Percentiles rank a stretch among this genome's conserved stretches.
phyloP scores from a whole-genome alignment of 1,140 invertebrate species.

The Chionoecetes opilio region DNA sequence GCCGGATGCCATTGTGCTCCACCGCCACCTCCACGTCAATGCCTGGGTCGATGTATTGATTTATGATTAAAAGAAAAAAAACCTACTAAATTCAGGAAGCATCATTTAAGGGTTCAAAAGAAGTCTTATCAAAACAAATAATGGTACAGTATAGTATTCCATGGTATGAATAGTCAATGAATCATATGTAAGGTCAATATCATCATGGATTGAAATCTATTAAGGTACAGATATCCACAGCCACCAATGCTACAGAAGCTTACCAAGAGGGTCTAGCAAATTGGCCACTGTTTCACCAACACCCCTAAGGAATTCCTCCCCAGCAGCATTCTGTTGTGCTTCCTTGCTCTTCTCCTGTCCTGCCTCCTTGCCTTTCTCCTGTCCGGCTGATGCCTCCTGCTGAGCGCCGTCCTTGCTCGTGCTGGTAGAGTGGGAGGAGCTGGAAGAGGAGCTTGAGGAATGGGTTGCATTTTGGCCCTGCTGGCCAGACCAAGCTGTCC shows the following conservation, averaged over 20 bases:
- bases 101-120: too few species aligned
- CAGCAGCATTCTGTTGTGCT: neutral
- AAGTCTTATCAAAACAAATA: too few species aligned
- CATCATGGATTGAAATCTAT: neutral
- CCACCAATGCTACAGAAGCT: neutral
- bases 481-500: slow-evolving; percentile 74
- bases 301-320: slow-evolving; percentile 62
- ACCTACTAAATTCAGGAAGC: too few species aligned
- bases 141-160: too few species aligned
- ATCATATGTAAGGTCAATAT: neutral
- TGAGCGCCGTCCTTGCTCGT: slow-evolving; percentile 17
- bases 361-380: neutral
- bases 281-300: slow-evolving; percentile 71
- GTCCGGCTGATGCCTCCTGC: neutral
- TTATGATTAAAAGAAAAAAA: neutral
- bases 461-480: neutral
- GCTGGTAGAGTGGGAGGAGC: neutral
- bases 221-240: neutral
- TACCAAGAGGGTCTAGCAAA: slow-evolving; percentile 67
- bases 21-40: slow-evolving; percentile 75
- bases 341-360: slow-evolving; percentile 41
- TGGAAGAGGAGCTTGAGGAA: neutral
- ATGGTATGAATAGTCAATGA: too few species aligned
- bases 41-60: slow-evolving; percentile 33
- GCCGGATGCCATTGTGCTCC: slow-evolving; percentile 74